Conservation (phyloP, 2,113 vertebrate genomes). For the Monopterus albus region DNA sequence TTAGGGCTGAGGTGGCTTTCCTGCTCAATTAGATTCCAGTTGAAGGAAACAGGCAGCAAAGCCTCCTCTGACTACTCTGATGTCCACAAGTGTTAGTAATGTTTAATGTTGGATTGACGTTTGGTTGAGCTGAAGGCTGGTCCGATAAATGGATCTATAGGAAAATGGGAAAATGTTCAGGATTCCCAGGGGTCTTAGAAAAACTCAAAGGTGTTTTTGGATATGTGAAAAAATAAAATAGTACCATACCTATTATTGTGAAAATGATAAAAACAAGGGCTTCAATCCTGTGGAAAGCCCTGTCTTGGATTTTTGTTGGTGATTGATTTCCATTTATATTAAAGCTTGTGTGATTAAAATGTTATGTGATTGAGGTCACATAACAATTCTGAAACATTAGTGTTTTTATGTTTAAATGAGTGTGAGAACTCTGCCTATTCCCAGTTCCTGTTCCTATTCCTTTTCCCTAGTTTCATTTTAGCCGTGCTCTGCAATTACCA, state of each 20-base stretch:
- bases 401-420: neutral
- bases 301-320: too few relatives aligned
- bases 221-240: too few relatives aligned
- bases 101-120: neutral
- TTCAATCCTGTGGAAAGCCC: neutral
- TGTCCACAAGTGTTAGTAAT: neutral
- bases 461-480: neutral
- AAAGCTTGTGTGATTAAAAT: neutral
- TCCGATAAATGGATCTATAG: neutral
- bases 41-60: neutral
- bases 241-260: neutral
- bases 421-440: neutral
- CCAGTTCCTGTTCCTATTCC: too few relatives aligned
- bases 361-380: too few relatives aligned
- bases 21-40: conserved; percentile 32
- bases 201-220: neutral
- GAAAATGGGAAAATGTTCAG: neutral
- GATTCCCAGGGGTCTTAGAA: neutral
- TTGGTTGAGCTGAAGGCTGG: too few relatives aligned
- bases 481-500: neutral
- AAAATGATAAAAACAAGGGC: neutral
- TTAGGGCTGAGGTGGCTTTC: conserved; percentile 11
- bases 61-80: neutral
- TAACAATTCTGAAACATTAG: neutral
- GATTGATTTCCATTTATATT: too few relatives aligned